Conservation (phyloP, 2,888 invertebrate species). For the Oasisia sp. region DNA sequence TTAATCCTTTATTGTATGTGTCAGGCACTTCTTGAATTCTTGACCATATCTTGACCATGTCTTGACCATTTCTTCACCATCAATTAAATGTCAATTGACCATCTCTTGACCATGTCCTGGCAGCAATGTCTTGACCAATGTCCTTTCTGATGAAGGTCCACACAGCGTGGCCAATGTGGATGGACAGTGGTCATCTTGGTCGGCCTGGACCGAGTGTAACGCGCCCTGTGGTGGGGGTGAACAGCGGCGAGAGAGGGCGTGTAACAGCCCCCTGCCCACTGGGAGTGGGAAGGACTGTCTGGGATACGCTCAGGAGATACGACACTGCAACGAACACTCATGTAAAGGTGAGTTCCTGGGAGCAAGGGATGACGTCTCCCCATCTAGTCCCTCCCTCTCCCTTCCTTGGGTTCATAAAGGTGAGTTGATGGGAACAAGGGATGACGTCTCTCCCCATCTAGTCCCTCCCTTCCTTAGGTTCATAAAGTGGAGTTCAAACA, state of each 20-base stretch:
- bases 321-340: constrained; percentile 22
- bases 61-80: too few species aligned
- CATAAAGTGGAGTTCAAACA: too few species aligned
- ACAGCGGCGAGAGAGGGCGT: constrained; percentile 72
- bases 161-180: constrained; percentile 34
- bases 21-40: too few species aligned
- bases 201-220: constrained; percentile 76
- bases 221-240: constrained; percentile 77
- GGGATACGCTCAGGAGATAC: constrained; percentile 1
- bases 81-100: too few species aligned
- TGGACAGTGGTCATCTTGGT: constrained; percentile 73
- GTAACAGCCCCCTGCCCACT: constrained; percentile 48
- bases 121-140: neutral
- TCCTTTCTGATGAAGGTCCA: neutral
- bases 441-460: too few species aligned
- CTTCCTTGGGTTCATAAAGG: too few species aligned
- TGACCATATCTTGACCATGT: too few species aligned
- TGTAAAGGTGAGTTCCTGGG: constrained; percentile 18
- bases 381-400: too few species aligned
- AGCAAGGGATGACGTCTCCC: too few species aligned
- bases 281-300: neutral
- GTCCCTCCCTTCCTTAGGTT: too few species aligned
- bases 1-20: too few species aligned
- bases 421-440: too few species aligned
- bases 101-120: neutral